These are phyloP conservation scores for Pilophorus perplexus DNA, from an alignment of 2,888 invertebrate species.

Conservation along the genomic window DNA sequence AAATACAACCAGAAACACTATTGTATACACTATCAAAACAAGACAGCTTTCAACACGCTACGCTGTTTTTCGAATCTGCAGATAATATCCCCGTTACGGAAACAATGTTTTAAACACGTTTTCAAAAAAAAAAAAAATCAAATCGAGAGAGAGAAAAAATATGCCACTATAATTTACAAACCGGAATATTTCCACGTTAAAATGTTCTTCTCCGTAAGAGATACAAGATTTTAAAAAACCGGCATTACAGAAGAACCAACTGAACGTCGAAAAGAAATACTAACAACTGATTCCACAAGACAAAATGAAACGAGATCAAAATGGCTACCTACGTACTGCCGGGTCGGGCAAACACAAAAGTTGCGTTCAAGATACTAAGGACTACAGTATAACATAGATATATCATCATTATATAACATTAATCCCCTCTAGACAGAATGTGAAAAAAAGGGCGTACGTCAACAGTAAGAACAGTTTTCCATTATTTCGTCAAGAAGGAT, in stretches of 20 bases:
- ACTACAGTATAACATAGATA: conserved; percentile 37
- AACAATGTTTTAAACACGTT: too few relatives aligned
- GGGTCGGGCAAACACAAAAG: conserved; percentile 25
- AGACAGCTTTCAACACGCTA: too few relatives aligned
- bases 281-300: not conserved
- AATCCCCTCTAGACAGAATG: conserved; percentile 30
- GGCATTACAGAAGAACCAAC: too few relatives aligned
- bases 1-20: conserved; percentile 40
- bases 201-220: too few relatives aligned
- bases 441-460: conserved; percentile 31
- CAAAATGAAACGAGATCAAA: conserved; percentile 32
- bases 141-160: too few relatives aligned
- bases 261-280: too few relatives aligned
- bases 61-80: too few relatives aligned
- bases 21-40: conserved; percentile 25
- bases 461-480: conserved; percentile 33
- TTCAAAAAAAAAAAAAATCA: too few relatives aligned
- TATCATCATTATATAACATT: conserved; percentile 35
- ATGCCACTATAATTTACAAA: too few relatives aligned
- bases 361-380: conserved; percentile 21
- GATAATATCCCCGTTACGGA: too few relatives aligned
- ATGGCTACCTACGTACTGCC: conserved; percentile 17
- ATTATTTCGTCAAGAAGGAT: not conserved
- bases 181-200: too few relatives aligned
- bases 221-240: too few relatives aligned